Conservation (phyloP, 2,113 vertebrate genomes). For the Pardalotus punctatus region DNA sequence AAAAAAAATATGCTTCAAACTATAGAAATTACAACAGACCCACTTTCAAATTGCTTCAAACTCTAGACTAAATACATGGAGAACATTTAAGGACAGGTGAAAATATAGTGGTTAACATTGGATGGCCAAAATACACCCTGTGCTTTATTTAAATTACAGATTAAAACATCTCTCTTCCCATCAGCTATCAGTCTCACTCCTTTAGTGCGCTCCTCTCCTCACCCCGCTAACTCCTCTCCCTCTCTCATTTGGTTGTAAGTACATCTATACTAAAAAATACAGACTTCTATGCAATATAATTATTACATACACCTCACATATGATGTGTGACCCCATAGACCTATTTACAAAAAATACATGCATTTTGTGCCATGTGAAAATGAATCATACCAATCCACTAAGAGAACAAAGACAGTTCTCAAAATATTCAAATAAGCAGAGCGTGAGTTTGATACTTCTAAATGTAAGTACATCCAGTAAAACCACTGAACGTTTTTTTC, state of each 20-base stretch:
- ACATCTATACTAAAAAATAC: not conserved
- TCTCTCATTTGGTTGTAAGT: accelerated
- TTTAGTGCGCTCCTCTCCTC: not conserved
- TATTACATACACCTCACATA: not conserved
- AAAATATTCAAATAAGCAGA: not conserved
- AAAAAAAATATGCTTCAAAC: not conserved
- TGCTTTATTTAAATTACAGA: not conserved
- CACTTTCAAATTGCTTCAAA: not conserved
- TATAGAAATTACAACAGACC: not conserved
- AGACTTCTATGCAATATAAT: not conserved
- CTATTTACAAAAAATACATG: not conserved
- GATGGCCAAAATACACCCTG: not conserved
- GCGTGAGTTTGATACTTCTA: not conserved
- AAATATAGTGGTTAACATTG: not conserved
- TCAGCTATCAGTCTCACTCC: not conserved
- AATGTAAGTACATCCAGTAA: not conserved
- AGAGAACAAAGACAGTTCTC: not conserved
- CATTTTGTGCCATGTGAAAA: not conserved
- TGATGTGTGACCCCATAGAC: not conserved
- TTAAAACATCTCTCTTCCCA: not conserved
- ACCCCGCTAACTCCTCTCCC: not conserved
- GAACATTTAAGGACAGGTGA: not conserved
- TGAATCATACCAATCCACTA: not conserved
- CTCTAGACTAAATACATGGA: not conserved
- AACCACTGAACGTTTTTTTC: not conserved